Evolutionary conservation across 2,888 invertebrate species (phyloP), one percentile per base, ranked within the genome.

Genomic region (Baronia brevicornis): DNA sequence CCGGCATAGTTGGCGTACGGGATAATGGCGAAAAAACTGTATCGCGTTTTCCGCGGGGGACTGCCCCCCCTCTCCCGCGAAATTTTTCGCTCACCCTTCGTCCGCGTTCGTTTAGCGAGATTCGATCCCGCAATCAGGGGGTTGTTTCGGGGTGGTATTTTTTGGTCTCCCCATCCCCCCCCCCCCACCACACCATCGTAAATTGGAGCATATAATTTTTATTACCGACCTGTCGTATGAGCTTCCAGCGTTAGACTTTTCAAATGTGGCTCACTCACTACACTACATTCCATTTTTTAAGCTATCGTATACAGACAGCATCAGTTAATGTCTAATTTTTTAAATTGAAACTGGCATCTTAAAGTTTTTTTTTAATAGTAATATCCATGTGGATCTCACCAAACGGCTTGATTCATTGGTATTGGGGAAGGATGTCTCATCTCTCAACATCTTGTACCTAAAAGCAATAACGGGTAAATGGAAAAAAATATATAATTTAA

Each of bases 171-270:
- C 65, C 46, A n/a, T n/a, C 46, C 52, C 38, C 44, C 45, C 57
- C 51, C 51, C 54, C 49, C 39, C 48, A 54, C 58, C 56, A 55
- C 56, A 48, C 43, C 69, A 60, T 77, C 80, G 80, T 82, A 84
- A 84, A 84, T 84, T 82, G 84, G 79, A 79, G 82, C 82, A 82
- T 84, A 84, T 84, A 84, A 84, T 84, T 84, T 84, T 84, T 84
- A 84, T 84, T 84, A 80, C 82, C 62, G 58, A 59, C 64, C 68
- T 74, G 78, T 74, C 77, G 77, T 75, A 63, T 73, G 64, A 68
- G 73, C 53, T 61, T 63, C 57, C 61, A 54, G 56, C 54, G 55
- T 57, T 51, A 43, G 51, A 51, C 46, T 53, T 53, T 52, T 54
- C 54, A 53, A 48, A 53, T 42, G 9, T 26, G 8, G 8, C 26